Percentiles rank a stretch among this genome's conserved stretches.
phyloP scores from a whole-genome alignment of 2,888 invertebrate genomes.

The Pardosa pseudoannulata region DNA sequence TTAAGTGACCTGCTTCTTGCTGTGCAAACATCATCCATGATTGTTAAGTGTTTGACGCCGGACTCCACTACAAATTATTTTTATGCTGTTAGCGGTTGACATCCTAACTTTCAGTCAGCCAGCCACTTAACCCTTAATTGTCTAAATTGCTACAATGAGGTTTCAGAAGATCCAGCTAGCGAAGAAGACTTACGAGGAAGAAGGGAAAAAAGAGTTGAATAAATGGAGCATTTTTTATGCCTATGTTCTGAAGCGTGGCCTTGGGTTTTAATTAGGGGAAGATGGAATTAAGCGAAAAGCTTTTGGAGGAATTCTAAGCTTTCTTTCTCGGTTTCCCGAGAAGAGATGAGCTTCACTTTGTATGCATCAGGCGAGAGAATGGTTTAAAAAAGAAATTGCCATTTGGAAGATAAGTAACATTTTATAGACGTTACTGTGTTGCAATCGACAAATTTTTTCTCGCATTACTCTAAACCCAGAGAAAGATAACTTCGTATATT shows the following conservation, averaged over 20 bases:
- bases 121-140: constrained; percentile 9
- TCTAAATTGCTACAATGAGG: constrained; percentile 19
- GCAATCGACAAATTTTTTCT: too few relatives aligned
- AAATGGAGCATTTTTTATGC: neutral
- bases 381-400: too few relatives aligned
- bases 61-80: constrained; percentile 1
- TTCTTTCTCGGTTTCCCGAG: neutral
- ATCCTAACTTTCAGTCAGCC: neutral
- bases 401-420: too few relatives aligned
- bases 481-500: too few relatives aligned
- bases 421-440: too few relatives aligned
- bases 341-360: too few relatives aligned
- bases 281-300: constrained; percentile 39
- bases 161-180: neutral
- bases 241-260: constrained; percentile 5
- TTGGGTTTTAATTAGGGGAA: constrained; percentile 49
- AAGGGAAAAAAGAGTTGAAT: neutral
- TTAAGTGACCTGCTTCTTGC: constrained; percentile 17
- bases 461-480: too few relatives aligned
- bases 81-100: constrained; percentile 4
- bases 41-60: neutral
- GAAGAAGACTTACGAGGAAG: neutral
- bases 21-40: neutral
- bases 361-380: too few relatives aligned
- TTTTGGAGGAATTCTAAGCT: neutral